Conservation (phyloP, 1,140 invertebrate genomes). For the Oedothorax gibbosus region DNA sequence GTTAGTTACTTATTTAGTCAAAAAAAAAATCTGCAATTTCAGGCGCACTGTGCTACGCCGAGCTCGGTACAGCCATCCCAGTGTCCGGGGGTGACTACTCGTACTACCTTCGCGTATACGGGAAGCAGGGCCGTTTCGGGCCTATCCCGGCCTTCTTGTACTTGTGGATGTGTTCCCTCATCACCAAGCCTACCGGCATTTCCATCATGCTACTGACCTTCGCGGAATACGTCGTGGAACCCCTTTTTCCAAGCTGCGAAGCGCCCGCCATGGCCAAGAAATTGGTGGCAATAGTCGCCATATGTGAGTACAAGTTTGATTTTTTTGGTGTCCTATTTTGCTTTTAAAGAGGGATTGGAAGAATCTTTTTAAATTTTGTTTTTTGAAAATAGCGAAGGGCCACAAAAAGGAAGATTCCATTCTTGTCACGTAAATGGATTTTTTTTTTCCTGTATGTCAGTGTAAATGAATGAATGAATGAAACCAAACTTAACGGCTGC, state of each 20-base stretch:
- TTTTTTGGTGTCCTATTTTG: too few species aligned
- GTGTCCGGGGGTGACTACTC: constrained; percentile 87
- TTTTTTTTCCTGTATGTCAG: too few species aligned
- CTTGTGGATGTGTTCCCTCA: constrained; percentile 82
- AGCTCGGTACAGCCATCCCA: constrained; percentile 76
- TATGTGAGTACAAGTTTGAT: constrained; percentile 62
- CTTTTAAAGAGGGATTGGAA: too few species aligned
- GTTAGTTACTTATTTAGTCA: too few species aligned
- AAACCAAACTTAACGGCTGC: too few species aligned
- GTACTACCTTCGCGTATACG: constrained; percentile 71
- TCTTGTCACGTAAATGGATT: too few species aligned
- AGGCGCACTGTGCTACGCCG: constrained; percentile 81
- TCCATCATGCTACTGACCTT: constrained; percentile 77
- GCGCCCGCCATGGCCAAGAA: constrained; percentile 74
- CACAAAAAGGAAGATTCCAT: too few species aligned
- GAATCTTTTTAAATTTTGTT: too few species aligned
- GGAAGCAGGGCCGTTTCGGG: constrained; percentile 72
- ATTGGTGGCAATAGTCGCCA: constrained; percentile 73
- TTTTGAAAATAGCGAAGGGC: too few species aligned
- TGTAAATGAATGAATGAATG: too few species aligned
- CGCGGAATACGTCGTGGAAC: constrained; percentile 81
- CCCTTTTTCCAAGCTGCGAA: constrained; percentile 84
- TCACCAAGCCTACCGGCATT: constrained; percentile 79
- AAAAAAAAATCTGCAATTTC: constrained; percentile 39
- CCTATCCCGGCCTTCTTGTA: constrained; percentile 82